Percentiles rank a stretch among this genome's conserved stretches.
phyloP scores from a whole-genome alignment of 2,797 vertebrate species.

The Adrianichthys oophorus region DNA sequence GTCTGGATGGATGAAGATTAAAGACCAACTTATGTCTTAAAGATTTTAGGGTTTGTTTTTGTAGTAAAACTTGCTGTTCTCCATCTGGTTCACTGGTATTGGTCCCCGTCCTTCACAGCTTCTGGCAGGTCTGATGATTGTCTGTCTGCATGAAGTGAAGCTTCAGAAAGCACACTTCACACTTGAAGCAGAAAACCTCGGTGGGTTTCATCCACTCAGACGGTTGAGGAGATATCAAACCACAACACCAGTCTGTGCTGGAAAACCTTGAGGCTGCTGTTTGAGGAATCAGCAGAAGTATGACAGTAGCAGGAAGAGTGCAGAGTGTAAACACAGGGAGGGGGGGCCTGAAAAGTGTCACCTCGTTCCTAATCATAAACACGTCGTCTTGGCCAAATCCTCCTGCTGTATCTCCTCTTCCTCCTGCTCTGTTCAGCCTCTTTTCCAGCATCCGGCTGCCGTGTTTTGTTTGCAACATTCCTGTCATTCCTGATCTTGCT shows the following conservation, averaged over 20 bases:
- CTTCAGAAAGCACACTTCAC: neutral
- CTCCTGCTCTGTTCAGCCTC: slow-evolving; percentile 6
- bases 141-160: neutral
- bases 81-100: too few species aligned
- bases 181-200: too few species aligned
- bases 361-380: slow-evolving; percentile 26
- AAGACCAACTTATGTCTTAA: too few species aligned
- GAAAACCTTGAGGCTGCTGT: slow-evolving; percentile 9
- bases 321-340: slow-evolving; percentile 10
- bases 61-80: too few species aligned
- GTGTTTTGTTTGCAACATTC: slow-evolving; percentile 38
- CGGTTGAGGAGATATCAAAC: neutral
- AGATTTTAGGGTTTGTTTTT: too few species aligned
- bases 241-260: neutral
- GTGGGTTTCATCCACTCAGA: too few species aligned
- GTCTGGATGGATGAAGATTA: too few species aligned
- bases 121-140: too few species aligned
- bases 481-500: slow-evolving; percentile 45
- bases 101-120: neutral
- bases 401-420: neutral
- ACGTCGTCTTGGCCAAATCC: slow-evolving; percentile 23
- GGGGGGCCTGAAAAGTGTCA: slow-evolving; percentile 23
- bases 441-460: slow-evolving; percentile 5
- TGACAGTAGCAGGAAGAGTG: slow-evolving; percentile 17
- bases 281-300: slow-evolving; percentile 11